Base-by-base conservation (phyloP, 2,797 vertebrate species). In the Oryzias dopingdopingensis region DNA sequence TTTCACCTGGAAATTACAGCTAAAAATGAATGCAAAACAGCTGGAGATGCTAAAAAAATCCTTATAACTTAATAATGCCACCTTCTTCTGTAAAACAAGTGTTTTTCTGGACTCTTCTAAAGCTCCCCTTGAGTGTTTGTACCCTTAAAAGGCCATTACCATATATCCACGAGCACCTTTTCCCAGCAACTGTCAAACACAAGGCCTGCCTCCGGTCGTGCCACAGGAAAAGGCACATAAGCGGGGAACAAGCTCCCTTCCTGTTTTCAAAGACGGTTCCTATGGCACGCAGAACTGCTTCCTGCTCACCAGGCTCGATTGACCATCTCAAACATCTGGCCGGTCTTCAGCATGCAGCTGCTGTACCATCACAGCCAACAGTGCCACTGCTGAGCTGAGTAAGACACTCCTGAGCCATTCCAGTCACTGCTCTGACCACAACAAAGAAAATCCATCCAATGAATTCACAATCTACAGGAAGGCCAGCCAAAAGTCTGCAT, bases 261-360 rank as follows among this genome's bases (percentile, higher is more conserved):
- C 96, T 98, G 96, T 98, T 96, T 96, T 96, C 93, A 91, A 86
- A 93, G 89, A 90, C 83, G 85, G 89, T 90, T 92, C 89, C 86
- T 86, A 88, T 91, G 90, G 89, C 90, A 94, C 90, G 91, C 88
- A 80, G 89, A 92, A 86, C 87, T 74, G 83, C 86, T 91, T 94
- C 92, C 91, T 93, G 91, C 88, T 86, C 81, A 84, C 88, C 81
- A 81, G 90, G 86, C 71, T 73, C 83, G 84, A 81, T 86, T 83
- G 85, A 70, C 86, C 84, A 79, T 88, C 89, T 86, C 84, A 79
- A 93, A 94, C 92, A 93, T 93, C 91, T 93, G 93, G 91, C 88
- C 91, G 78, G 74, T 81, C 78, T 79, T 86, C 84, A 82, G 82
- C 73, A 56, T 72, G 83, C 91, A 90, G 91, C 90, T 90, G 89